Percentiles rank a stretch among this genome's conserved stretches.
Conservation (phyloP, 2,888 invertebrate species). For the Glaucopsyche alexis region DNA sequence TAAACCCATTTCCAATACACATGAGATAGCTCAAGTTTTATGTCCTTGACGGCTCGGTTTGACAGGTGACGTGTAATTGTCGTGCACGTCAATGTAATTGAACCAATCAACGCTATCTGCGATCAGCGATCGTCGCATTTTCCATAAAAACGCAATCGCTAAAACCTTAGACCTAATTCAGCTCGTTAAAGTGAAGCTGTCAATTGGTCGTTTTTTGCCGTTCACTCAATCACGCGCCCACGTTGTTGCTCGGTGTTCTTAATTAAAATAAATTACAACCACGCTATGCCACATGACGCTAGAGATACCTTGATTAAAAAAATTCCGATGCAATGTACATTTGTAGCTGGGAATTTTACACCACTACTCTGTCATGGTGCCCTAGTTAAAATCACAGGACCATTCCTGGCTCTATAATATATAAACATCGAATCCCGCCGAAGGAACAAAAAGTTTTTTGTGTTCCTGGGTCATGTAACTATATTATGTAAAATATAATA, state of each 20-base stretch:
- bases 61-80: constrained; percentile 13
- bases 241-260: constrained; percentile 46
- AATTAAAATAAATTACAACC: constrained; percentile 60
- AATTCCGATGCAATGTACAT: constrained; percentile 31
- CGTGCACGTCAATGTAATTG: constrained; percentile 28
- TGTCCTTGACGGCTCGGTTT: not conserved
- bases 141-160: constrained; percentile 30
- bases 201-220: constrained; percentile 47
- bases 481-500: too few relatives aligned
- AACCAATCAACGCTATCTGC: constrained; percentile 28
- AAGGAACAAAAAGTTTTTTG: too few relatives aligned
- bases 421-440: too few relatives aligned
- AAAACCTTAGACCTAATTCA: constrained; percentile 37
- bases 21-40: not conserved
- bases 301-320: constrained; percentile 48
- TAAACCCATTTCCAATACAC: not conserved
- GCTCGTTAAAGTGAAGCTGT: constrained; percentile 45
- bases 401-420: too few relatives aligned
- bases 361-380: too few relatives aligned
- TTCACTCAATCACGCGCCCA: constrained; percentile 53
- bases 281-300: constrained; percentile 45
- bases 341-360: not conserved
- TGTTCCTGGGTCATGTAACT: too few relatives aligned
- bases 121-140: constrained; percentile 20
- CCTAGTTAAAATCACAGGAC: too few relatives aligned